These are phyloP conservation scores for Alces alces DNA, from an alignment of 2,113 vertebrate genomes.

Conservation along the genomic window DNA sequence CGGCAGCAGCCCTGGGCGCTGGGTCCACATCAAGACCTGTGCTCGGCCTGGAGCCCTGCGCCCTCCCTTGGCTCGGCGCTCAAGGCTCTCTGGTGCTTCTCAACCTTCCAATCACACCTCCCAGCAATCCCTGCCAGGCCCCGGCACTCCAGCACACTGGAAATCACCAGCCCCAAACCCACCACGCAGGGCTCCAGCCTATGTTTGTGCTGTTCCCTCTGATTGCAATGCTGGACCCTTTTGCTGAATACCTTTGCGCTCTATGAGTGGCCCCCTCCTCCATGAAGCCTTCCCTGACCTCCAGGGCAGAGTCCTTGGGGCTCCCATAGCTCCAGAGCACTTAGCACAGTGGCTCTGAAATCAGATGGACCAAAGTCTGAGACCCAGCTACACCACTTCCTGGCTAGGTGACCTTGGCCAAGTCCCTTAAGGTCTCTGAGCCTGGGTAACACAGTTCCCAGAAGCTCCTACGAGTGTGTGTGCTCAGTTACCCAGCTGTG, in stretches of 20 bases:
- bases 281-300: not conserved
- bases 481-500: not conserved
- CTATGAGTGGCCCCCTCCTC: not conserved
- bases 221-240: no score
- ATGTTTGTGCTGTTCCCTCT: accelerated
- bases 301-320: not conserved
- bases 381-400: not conserved
- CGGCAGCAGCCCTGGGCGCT: not conserved
- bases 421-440: not conserved
- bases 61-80: not conserved
- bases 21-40: not conserved
- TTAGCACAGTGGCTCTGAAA: not conserved
- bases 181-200: not conserved
- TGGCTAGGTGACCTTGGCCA: not conserved
- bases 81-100: no score
- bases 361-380: not conserved
- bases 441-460: not conserved
- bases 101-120: not conserved
- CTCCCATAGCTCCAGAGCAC: not conserved
- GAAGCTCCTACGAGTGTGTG: not conserved
- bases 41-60: accelerated
- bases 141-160: not conserved
- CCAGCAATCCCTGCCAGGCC: not conserved
- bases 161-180: no score
- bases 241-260: not conserved